Evolutionary conservation across 2,113 vertebrate species (phyloP).

Genomic region (Diadophis punctatus): DNA sequence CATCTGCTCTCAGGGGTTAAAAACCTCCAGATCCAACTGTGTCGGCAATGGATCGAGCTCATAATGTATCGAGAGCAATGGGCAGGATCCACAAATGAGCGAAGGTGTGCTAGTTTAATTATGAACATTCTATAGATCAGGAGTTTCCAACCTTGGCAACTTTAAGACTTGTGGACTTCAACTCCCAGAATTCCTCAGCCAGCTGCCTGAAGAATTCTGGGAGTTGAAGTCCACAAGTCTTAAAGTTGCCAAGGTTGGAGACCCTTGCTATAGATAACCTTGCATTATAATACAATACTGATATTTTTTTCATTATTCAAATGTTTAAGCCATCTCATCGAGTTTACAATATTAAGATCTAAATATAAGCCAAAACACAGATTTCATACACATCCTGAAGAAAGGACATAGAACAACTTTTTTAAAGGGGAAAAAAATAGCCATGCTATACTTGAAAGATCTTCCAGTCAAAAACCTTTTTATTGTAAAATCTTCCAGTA

Average conservation of each 20-base stretch:
- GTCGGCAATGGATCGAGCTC: neutral
- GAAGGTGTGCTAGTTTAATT: neutral
- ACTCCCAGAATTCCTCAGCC: no score
- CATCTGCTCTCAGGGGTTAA: neutral
- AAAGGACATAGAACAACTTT: neutral
- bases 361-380: neutral
- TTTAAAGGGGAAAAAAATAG: neutral
- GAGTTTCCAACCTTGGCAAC: no score
- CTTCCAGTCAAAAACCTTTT: neutral
- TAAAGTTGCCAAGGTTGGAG: no score
- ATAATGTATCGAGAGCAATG: neutral
- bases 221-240: no score
- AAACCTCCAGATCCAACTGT: neutral
- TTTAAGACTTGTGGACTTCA: no score
- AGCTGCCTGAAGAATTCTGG: no score
- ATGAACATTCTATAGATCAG: neutral
- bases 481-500: neutral
- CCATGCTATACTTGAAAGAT: neutral
- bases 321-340: neutral
- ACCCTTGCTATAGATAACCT: neutral
- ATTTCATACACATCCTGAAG: neutral
- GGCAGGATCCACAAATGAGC: neutral
- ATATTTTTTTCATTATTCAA: neutral
- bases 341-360: neutral
- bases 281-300: neutral